Conservation (phyloP, 2,797 vertebrate genomes). For the Manis crassicaudata region DNA sequence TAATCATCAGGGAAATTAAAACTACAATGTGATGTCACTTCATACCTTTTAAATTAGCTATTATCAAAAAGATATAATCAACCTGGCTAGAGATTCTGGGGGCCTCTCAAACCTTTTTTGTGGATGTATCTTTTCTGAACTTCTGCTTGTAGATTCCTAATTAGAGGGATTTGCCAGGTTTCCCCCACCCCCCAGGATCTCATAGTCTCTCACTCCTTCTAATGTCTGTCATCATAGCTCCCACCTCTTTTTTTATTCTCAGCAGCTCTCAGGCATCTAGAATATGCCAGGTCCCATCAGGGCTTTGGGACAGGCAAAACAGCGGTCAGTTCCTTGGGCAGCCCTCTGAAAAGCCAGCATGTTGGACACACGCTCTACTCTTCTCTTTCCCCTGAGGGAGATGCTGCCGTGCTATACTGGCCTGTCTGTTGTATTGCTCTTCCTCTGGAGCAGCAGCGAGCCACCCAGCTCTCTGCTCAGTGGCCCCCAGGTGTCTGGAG, state of each 20-base stretch:
- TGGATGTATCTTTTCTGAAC: not conserved
- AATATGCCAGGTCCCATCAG: not conserved
- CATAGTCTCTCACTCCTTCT: not conserved
- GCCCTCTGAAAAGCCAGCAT: not conserved
- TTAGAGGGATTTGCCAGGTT: not conserved
- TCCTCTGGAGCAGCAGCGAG: not conserved
- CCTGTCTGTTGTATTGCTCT: not conserved
- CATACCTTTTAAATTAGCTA: not conserved
- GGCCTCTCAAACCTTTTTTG: not conserved
- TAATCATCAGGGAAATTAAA: not conserved
- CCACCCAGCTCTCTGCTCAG: not conserved
- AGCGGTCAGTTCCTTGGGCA: not conserved
- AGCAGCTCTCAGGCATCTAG: not conserved
- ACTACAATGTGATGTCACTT: not conserved
- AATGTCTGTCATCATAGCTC: not conserved
- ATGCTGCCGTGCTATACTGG: not conserved
- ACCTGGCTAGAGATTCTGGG: not conserved
- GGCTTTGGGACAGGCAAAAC: not conserved
- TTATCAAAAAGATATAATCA: not conserved
- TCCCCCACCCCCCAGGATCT: not conserved
- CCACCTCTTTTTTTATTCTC: not conserved
- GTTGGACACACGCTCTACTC: not conserved
- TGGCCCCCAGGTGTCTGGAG: not conserved
- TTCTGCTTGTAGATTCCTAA: not conserved
- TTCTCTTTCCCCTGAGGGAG: not conserved